phyloP scores from a whole-genome alignment of 1,140 invertebrate species.

The Dreissena rostriformis region DNA sequence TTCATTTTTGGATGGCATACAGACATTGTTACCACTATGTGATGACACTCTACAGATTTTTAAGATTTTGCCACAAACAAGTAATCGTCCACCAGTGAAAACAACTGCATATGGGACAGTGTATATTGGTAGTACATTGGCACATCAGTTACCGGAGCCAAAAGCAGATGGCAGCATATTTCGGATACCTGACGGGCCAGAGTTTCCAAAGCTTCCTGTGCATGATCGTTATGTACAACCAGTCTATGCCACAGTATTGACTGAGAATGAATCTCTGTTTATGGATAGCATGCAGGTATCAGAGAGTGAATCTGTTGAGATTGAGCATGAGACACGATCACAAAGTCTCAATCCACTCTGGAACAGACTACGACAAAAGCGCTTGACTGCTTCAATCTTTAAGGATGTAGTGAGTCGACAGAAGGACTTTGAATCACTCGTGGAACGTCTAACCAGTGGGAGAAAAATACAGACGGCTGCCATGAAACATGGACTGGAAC shows the following conservation, averaged over 20 bases:
- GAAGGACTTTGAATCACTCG: neutral
- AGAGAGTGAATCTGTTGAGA: neutral
- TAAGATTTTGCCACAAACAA: too few species aligned
- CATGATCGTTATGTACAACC: too few species aligned
- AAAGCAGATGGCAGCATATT: neutral
- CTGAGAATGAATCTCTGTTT: slow-evolving; percentile 2
- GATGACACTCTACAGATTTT: too few species aligned
- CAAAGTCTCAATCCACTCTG: slow-evolving; percentile 14
- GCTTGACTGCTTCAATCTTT: neutral
- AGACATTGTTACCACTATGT: too few species aligned
- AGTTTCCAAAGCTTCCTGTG: neutral
- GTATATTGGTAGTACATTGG: neutral
- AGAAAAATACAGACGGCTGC: neutral
- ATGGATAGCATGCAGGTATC: neutral
- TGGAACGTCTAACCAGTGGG: neutral
- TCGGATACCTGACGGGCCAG: neutral
- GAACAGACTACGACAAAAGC: slow-evolving; percentile 1
- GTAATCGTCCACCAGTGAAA: too few species aligned
- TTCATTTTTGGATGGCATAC: too few species aligned
- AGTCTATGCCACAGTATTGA: neutral
- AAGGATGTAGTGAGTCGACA: neutral
- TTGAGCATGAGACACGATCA: neutral
- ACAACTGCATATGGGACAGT: neutral
- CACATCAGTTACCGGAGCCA: slow-evolving; percentile 9
- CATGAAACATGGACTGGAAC: slow-evolving; percentile 24